Evolutionary conservation across 2,888 invertebrate genomes (phyloP), one percentile per base, ranked within the genome.

Genomic region (Drosophila anomalata): DNA sequence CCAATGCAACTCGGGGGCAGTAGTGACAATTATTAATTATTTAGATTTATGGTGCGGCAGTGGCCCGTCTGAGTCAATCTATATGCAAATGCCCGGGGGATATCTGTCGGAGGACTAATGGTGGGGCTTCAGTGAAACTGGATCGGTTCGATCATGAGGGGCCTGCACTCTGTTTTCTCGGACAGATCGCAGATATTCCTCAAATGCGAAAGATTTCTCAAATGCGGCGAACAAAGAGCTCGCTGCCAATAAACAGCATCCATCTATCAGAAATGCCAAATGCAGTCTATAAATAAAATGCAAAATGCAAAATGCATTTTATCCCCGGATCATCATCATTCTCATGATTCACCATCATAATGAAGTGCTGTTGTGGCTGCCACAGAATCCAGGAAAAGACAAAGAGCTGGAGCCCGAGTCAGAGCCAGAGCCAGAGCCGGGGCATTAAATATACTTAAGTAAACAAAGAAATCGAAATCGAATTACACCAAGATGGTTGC

Each of bases 21-120:
- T 41, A 42, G 70, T 53, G 70, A 57, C 70, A 70, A 61, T 70
- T 82, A 79, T 80, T 80, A 79, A 80, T 80, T 80, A 80, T 79
- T 72, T 68, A 73, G 79, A 83, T 80, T 80, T 80, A 83, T 76
- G 71, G 50, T 41, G 56, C 57, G 29, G 57, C 57, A 54, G 50
- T 44, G 41, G 63, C 31, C 58, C 46, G 31, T 39, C 26, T 31
- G n/a, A 46, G 57, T 48, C 73, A 54, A 79, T 80, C 73, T 82
- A 82, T 73, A 79, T 82, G 83, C 79, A 79, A 79, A 79, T 77
- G 36, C 7, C 53, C 22, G 22, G 8, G 41, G 17, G 26, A 50
- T 52, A 53, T 47, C 59, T 46, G 33, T 11, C 14, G 7, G 36
- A n/a, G n/a, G 36, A 36, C 36, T 36, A 57, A 24, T 17, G 26